Evolutionary conservation across 2,113 vertebrate genomes (phyloP).

Genomic region (Psophia crepitans): DNA sequence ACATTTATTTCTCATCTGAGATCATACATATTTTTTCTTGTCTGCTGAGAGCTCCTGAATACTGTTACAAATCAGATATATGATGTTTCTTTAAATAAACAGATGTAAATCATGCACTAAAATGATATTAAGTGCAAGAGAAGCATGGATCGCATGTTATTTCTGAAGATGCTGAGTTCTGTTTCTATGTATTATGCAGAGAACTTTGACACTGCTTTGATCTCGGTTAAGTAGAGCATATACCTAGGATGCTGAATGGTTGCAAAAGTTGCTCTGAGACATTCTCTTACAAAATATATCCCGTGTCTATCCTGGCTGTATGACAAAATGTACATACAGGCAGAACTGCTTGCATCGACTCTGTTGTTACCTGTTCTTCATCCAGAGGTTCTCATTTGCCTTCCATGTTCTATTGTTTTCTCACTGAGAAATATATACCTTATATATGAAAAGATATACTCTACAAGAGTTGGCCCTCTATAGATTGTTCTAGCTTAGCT

Average conservation of each 20-base stretch:
- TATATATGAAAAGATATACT: not conserved
- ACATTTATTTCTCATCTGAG: not conserved
- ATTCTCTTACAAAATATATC: not conserved
- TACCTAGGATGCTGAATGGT: not conserved
- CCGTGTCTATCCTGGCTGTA: not conserved
- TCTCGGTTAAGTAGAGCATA: not conserved
- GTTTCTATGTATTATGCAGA: not conserved
- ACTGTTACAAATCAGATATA: not conserved
- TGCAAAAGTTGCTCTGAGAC: constrained; percentile 1
- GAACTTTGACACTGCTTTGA: constrained; percentile 48
- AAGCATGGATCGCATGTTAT: not conserved
- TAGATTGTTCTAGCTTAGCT: not conserved
- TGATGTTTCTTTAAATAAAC: not conserved
- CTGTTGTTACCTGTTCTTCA: not conserved
- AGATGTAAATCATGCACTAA: not conserved
- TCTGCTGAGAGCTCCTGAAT: not conserved
- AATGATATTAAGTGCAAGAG: not conserved
- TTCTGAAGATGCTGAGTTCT: not conserved
- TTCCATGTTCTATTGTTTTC: not conserved
- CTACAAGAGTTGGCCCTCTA: fast-evolving
- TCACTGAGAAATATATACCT: too few relatives aligned
- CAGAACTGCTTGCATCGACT: not conserved
- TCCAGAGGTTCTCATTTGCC: not conserved
- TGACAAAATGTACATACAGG: not conserved
- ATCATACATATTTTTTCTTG: not conserved